Evolutionary conservation across 2,888 invertebrate species (phyloP).

Genomic region (Oxyteleia sp.): DNA sequence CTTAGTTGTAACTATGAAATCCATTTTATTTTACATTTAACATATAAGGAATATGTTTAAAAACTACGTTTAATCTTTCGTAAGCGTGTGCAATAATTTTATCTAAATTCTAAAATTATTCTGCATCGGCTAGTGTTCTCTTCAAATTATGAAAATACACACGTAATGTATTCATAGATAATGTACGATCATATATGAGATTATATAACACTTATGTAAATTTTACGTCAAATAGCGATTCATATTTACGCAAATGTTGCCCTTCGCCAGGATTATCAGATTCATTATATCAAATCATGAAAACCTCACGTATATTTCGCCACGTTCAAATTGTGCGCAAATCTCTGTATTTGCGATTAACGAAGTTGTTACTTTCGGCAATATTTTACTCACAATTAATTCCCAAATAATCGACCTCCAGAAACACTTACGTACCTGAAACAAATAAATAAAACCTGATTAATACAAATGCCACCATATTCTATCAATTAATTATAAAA

Average conservation of each 20-base stretch:
- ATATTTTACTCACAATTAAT: slow-evolving; percentile 22
- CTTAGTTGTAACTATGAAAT: too few relatives aligned
- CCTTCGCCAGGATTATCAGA: slow-evolving; percentile 28
- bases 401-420: not conserved
- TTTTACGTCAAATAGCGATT: slow-evolving; percentile 46
- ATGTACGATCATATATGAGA: slow-evolving; percentile 35
- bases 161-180: slow-evolving; percentile 43
- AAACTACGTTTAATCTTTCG: too few relatives aligned
- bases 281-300: slow-evolving; percentile 35
- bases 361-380: not conserved
- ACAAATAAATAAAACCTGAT: slow-evolving; percentile 1
- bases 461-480: too few relatives aligned
- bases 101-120: not conserved
- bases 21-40: too few relatives aligned
- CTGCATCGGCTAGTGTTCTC: not conserved
- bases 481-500: too few relatives aligned
- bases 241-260: slow-evolving; percentile 34
- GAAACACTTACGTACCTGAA: slow-evolving; percentile 30
- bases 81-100: too few relatives aligned
- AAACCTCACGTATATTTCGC: slow-evolving; percentile 1
- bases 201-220: slow-evolving; percentile 61
- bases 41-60: too few relatives aligned
- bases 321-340: not conserved
- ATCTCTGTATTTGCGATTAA: too few relatives aligned
- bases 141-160: slow-evolving; percentile 39